phyloP scores from a whole-genome alignment of 2,888 invertebrate genomes.

The Dioctria rufipes region DNA sequence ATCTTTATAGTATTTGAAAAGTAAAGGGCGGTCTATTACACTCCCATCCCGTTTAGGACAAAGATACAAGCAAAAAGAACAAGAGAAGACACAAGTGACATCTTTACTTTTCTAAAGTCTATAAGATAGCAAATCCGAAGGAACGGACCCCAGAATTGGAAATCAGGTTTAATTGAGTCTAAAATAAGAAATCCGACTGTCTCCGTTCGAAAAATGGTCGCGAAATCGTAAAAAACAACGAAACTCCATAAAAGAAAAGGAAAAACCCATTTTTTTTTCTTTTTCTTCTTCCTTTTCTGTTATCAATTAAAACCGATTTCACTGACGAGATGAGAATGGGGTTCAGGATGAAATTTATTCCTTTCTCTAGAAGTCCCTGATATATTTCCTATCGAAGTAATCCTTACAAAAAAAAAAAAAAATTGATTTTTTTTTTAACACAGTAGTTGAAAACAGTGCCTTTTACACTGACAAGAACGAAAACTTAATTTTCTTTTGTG shows the following conservation, averaged over 20 bases:
- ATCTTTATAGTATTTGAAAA: too few species aligned
- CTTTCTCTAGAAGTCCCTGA: not conserved
- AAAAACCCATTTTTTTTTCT: too few species aligned
- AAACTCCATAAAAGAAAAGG: too few species aligned
- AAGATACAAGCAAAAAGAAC: conserved; percentile 11
- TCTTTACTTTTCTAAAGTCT: conserved; percentile 1
- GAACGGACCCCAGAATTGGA: conserved; percentile 6
- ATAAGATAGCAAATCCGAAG: conserved; percentile 10
- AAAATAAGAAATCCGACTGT: conserved; percentile 23
- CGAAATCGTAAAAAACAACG: conserved; percentile 7
- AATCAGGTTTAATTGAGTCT: conserved; percentile 45
- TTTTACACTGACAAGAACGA: not conserved
- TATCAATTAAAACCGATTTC: conserved; percentile 37
- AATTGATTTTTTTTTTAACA: conserved; percentile 27
- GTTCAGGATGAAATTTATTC: conserved; percentile 9
- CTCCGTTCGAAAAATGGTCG: not conserved
- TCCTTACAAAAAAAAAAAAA: not conserved
- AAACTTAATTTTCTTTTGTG: not conserved
- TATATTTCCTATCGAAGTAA: too few species aligned
- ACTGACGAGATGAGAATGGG: conserved; percentile 31
- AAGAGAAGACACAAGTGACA: conserved; percentile 10
- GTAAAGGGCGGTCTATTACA: too few species aligned
- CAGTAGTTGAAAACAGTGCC: not conserved
- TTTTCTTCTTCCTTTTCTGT: not conserved
- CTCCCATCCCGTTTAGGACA: not conserved